A percentile compares a stretch with the other conserved stretches of the same genome.
phyloP scores from a whole-genome alignment of 2,888 invertebrate genomes.

The Zele albiditarsus region DNA sequence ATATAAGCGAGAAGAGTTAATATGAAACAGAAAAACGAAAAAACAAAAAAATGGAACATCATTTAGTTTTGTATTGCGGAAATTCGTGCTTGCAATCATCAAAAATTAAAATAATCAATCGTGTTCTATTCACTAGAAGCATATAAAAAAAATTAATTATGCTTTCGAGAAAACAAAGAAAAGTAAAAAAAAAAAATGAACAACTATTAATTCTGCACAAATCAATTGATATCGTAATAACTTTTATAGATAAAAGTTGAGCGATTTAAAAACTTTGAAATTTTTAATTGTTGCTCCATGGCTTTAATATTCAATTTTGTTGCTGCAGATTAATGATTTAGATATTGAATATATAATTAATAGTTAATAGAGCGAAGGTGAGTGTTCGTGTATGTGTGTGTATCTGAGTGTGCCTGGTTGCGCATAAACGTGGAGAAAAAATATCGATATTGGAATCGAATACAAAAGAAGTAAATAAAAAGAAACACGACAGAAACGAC shows the following conservation, averaged over 20 bases:
- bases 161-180: neutral
- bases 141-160: neutral
- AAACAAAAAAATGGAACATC: neutral
- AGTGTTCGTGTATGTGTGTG: neutral
- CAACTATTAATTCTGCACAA: conserved; percentile 1
- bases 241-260: neutral
- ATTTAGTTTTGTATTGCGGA: neutral
- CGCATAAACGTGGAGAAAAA: neutral
- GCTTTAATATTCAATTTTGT: neutral
- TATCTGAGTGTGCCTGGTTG: neutral
- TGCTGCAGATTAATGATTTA: neutral
- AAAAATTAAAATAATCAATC: neutral
- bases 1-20: conserved; percentile 32
- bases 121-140: neutral
- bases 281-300: neutral
- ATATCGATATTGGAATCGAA: neutral
- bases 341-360: conserved; percentile 18
- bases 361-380: neutral
- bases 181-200: conserved; percentile 12
- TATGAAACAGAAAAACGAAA: conserved; percentile 6
- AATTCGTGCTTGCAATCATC: neutral
- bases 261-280: neutral
- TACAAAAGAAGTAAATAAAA: neutral
- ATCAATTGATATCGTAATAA: neutral
- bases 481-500: neutral